Evolutionary conservation across 1,140 invertebrate species (phyloP).

Genomic region (Drosophila kohkoa): DNA sequence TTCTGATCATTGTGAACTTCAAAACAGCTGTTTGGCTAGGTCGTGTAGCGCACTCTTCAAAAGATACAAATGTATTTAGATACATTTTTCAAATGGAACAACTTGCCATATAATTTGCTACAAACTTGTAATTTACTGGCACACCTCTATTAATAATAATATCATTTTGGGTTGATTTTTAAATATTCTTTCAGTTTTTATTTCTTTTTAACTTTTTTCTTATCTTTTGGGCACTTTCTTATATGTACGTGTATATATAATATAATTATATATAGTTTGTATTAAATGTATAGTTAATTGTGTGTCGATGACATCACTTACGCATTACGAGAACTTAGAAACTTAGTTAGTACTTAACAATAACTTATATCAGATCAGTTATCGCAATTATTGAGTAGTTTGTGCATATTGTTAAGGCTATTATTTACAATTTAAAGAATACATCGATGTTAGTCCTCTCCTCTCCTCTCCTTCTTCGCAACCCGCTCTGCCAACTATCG

Average conservation of each 20-base stretch:
- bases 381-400: conserved; percentile 59
- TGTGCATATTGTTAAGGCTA: conserved; percentile 43
- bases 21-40: background rate
- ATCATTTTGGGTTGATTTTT: background rate
- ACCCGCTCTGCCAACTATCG: conserved; percentile 41
- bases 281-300: background rate
- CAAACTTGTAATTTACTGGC: no score
- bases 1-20: background rate
- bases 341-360: conserved; percentile 38
- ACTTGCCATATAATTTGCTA: no score
- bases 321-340: conserved; percentile 42
- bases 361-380: conserved; percentile 73
- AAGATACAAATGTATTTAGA: background rate
- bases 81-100: no score
- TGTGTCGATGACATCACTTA: conserved; percentile 28
- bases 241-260: background rate
- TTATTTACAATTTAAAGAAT: conserved; percentile 71
- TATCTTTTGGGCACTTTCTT: conserved; percentile 42
- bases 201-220: conserved; percentile 20
- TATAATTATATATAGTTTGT: background rate
- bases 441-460: conserved; percentile 66
- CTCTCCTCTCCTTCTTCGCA: conserved; percentile 40
- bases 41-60: background rate
- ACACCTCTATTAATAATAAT: background rate
- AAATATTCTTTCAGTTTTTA: conserved; percentile 8